Evolutionary conservation across 1,140 invertebrate genomes (phyloP), one percentile per base, ranked within the genome.

Genomic region (Panagrolaimus sp.): DNA sequence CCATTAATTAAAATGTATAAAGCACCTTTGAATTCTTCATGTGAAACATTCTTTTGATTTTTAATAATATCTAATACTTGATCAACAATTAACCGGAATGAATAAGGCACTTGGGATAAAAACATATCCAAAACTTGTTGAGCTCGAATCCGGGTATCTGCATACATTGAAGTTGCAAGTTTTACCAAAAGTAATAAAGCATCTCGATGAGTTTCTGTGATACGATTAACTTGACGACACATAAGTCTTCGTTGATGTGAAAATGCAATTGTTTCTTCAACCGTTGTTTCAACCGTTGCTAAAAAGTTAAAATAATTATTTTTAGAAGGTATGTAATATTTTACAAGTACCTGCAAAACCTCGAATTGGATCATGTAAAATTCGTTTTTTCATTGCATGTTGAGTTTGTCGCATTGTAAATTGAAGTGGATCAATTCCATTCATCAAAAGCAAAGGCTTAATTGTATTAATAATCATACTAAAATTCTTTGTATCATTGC

Each of bases 21-120:
- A 9, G 88, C 87, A 43, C 92, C 92, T 88, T 92, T 91, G 70
- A 91, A 89, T 55, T 88, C 86, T 76, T 91, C 89, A 81, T 90
- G 89, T 26, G 21, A 21, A 58, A 58, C 77, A 89, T 81, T 63
- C 85, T 80, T 46, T 87, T 86, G 1, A 87, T 85, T 83, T 89
- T 87, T 74, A 8, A 92, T 83, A 68, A 88, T 86, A 43, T 88
- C 83, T 5, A 89, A 78, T 17, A 92, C 81, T 46, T 87, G 80
- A 10, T 88, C 86, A 15, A 89, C 73, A 10, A 91, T 73, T 6
- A 87, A 73, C 14, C 83, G 83, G 78, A 88, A 89, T 1, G 89
- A 88, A 78, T 87, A 88, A 2, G 88, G 85, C 80, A 88, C 90
- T 64, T 82, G 70, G 83, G 74, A 72, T 87, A 83, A 77, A 81